Evolutionary conservation across 2,797 vertebrate genomes (phyloP).

Genomic region (Rhincodon typus): DNA sequence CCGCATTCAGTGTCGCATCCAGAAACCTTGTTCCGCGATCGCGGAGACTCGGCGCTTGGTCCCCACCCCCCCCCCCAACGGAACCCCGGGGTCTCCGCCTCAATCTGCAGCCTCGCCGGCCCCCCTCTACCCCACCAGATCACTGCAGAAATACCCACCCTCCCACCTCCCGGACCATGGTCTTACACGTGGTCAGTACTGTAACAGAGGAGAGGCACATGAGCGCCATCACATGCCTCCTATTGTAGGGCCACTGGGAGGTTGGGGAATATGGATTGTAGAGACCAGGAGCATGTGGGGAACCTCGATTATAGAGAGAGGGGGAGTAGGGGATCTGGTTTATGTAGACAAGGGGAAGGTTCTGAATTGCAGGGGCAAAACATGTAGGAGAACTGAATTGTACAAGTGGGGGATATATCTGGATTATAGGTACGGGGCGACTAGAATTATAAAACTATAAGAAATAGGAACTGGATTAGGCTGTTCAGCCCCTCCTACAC

Average conservation of each 20-base stretch:
- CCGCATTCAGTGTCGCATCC: slow-evolving; percentile 21
- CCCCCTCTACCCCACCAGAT: background rate
- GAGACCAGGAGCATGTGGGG: background rate
- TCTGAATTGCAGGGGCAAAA: background rate
- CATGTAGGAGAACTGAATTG: background rate
- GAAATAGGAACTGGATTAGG: too few relatives aligned
- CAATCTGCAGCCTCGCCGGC: background rate
- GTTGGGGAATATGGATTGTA: too few relatives aligned
- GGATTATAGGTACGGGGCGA: background rate
- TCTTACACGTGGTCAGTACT: background rate
- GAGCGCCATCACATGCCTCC: slow-evolving; percentile 23
- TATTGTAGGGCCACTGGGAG: background rate
- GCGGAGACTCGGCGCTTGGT: background rate
- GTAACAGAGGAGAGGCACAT: background rate
- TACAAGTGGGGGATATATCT: background rate
- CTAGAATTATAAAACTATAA: background rate
- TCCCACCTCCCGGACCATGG: too few relatives aligned
- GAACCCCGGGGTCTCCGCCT: too few relatives aligned
- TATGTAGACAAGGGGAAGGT: too few relatives aligned
- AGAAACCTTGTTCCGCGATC: background rate
- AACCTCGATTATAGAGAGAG: background rate
- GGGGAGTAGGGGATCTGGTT: background rate
- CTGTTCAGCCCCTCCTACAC: too few relatives aligned
- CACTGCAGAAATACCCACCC: background rate
- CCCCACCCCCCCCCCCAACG: background rate